phyloP scores from a whole-genome alignment of 2,888 invertebrate species.

The Cremastobaeus sp. region DNA sequence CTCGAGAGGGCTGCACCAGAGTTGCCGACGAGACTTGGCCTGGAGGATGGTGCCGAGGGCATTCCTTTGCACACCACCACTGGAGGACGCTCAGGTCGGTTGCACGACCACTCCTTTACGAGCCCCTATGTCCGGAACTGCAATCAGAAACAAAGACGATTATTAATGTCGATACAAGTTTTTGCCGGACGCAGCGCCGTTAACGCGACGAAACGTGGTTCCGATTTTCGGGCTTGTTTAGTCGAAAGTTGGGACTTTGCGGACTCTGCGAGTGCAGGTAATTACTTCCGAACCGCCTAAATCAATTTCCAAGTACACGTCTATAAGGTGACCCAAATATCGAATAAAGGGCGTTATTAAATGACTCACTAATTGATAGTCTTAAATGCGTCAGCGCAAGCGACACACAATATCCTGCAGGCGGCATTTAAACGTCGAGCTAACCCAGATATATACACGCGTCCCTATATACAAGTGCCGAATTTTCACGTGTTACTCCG shows the following conservation, averaged over 20 bases:
- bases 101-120: constrained; percentile 73
- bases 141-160: constrained; percentile 51
- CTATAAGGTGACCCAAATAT: constrained; percentile 32
- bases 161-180: too few relatives aligned
- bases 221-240: neutral
- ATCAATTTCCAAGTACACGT: constrained; percentile 20
- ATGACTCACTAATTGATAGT: constrained; percentile 36
- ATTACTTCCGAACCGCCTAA: constrained; percentile 9
- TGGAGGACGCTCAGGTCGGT: constrained; percentile 73
- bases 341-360: constrained; percentile 41
- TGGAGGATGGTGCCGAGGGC: constrained; percentile 75
- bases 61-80: constrained; percentile 71
- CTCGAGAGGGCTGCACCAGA: constrained; percentile 67
- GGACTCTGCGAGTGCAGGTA: neutral
- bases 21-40: constrained; percentile 71
- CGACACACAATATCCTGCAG: constrained; percentile 37
- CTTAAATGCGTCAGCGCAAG: constrained; percentile 30
- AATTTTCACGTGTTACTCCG: constrained; percentile 11
- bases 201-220: neutral
- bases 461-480: constrained; percentile 14
- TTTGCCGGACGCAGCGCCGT: too few relatives aligned
- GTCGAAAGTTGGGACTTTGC: neutral
- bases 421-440: constrained; percentile 43
- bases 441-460: constrained; percentile 32
- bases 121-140: constrained; percentile 77